phyloP scores from a whole-genome alignment of 1,140 invertebrate species.

The Cheumatopsyche charites region DNA sequence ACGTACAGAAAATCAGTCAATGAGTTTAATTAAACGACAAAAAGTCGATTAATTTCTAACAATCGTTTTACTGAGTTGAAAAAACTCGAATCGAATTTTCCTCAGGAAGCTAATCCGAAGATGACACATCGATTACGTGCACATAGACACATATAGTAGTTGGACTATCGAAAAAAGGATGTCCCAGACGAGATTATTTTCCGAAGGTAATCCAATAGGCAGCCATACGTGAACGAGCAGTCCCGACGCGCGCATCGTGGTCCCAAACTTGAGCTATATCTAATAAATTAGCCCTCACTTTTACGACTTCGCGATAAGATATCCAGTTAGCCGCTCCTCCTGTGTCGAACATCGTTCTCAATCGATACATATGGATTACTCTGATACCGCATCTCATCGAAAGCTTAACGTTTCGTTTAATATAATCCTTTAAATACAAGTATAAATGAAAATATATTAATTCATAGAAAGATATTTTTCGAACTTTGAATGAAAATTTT shows the following conservation, averaged over 20 bases:
- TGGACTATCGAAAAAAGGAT: neutral
- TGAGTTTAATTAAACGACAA: no score
- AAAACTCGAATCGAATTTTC: neutral
- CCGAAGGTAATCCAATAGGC: conserved; percentile 35
- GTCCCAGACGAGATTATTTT: conserved; percentile 35
- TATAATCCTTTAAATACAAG: no score
- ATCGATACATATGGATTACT: neutral
- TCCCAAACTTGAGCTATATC: conserved; percentile 22
- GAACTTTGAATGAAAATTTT: no score
- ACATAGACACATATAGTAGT: neutral
- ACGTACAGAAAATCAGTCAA: no score
- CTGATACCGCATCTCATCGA: no score
- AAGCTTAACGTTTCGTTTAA: no score
- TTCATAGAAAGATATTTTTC: no score
- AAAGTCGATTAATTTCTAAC: no score
- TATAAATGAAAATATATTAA: no score
- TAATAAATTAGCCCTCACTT: conserved; percentile 35
- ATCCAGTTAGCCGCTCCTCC: conserved; percentile 26
- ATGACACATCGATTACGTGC: no score
- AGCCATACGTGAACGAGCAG: conserved; percentile 26
- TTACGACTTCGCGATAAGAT: conserved; percentile 33
- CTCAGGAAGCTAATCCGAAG: neutral
- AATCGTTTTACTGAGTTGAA: no score
- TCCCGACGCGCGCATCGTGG: conserved; percentile 22
- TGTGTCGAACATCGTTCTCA: conserved; percentile 21